phyloP scores from a whole-genome alignment of 2,113 vertebrate genomes.

The Raja brachyura region DNA sequence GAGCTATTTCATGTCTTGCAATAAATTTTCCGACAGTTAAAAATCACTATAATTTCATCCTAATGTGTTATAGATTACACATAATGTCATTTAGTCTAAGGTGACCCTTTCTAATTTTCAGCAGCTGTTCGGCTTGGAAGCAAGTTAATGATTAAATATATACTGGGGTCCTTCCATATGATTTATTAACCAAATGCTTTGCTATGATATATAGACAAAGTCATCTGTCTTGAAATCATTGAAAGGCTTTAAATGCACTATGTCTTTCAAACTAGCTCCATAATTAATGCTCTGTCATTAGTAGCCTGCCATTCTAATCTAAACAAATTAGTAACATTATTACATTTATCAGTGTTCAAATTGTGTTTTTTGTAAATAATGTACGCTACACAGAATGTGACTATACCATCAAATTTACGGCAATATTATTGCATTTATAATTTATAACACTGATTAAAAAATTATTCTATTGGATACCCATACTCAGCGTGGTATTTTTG shows the following conservation, averaged over 20 bases:
- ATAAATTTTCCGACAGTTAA: conserved; percentile 99
- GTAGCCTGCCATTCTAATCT: conserved; percentile 17
- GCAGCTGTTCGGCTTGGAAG: conserved; percentile 96
- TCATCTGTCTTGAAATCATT: conserved; percentile 97
- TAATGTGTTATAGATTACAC: conserved; percentile 99
- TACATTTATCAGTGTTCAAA: conserved; percentile 33
- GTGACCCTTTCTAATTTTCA: conserved; percentile 99
- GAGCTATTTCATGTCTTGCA: conserved; percentile 87
- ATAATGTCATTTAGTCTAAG: conserved; percentile 93
- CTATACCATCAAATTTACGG: neutral
- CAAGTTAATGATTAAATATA: conserved; percentile 99
- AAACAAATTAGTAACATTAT: conserved; percentile 33
- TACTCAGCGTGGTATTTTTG: neutral
- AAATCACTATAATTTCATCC: conserved; percentile 99
- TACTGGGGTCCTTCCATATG: conserved; percentile 68
- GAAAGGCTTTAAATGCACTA: conserved; percentile 60
- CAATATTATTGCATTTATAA: neutral
- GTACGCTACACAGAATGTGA: neutral
- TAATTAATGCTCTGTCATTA: conserved; percentile 32
- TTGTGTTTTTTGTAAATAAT: conserved; percentile 30
- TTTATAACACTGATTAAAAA: neutral
- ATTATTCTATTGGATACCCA: neutral
- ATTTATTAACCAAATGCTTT: conserved; percentile 98
- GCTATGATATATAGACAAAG: conserved; percentile 97
- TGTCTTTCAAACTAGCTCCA: conserved; percentile 26